phyloP scores from a whole-genome alignment of 1,140 invertebrate genomes.

The Cyphomyrmex costatus region DNA sequence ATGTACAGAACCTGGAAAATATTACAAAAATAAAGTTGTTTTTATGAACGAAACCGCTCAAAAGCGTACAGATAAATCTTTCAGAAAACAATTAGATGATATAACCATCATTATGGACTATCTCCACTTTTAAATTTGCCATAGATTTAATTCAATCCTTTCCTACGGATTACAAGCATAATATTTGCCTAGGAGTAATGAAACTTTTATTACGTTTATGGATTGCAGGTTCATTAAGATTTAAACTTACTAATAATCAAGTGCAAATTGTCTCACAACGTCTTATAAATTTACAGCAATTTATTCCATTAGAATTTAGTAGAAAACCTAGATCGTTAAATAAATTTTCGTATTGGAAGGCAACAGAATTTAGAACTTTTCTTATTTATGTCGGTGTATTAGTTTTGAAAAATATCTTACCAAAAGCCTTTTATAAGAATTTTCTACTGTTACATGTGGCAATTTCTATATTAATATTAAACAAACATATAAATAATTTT shows the following conservation, averaged over 20 bases:
- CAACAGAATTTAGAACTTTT: too few relatives aligned
- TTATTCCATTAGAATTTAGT: too few relatives aligned
- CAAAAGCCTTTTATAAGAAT: too few relatives aligned
- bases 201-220: neutral
- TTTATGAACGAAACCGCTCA: neutral
- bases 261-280: too few relatives aligned
- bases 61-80: conserved; percentile 15
- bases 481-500: too few relatives aligned
- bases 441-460: too few relatives aligned
- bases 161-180: neutral
- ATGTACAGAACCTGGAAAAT: neutral
- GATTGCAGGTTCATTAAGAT: neutral
- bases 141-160: conserved; percentile 1
- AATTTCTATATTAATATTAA: too few relatives aligned
- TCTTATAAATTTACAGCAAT: too few relatives aligned
- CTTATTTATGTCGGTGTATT: too few relatives aligned
- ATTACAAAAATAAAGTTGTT: conserved; percentile 4
- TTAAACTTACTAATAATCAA: neutral
- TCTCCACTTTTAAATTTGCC: neutral
- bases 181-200: neutral
- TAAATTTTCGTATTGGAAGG: too few relatives aligned
- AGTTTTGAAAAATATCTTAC: too few relatives aligned
- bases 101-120: neutral
- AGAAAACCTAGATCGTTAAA: too few relatives aligned
- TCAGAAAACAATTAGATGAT: conserved; percentile 17